Conservation (phyloP, 2,797 vertebrate species). For the Coluber constrictor region DNA sequence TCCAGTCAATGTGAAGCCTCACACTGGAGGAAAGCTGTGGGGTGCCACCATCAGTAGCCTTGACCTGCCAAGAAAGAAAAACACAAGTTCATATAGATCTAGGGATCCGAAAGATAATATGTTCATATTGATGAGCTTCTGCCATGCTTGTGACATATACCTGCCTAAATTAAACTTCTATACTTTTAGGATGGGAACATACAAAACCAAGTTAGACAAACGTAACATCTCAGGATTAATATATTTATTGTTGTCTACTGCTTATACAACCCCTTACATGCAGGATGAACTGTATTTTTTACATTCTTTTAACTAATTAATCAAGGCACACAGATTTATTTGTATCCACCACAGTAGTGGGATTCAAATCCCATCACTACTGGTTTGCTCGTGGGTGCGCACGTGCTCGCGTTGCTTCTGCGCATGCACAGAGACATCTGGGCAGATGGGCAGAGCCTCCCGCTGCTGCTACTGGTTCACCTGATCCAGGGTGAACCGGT, state of each 20-base stretch:
- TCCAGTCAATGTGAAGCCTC: slow-evolving; percentile 89
- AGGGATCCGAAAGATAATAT: not conserved
- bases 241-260: not conserved
- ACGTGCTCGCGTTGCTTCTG: too few species aligned
- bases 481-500: too few species aligned
- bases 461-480: too few species aligned
- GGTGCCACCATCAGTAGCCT: slow-evolving; percentile 84
- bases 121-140: not conserved
- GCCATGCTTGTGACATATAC: slow-evolving; percentile 2
- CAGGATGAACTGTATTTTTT: not conserved
- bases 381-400: too few species aligned
- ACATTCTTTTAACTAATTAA: not conserved
- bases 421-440: too few species aligned
- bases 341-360: not conserved
- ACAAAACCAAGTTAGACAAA: not conserved
- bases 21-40: slow-evolving; percentile 78
- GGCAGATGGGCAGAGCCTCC: too few species aligned
- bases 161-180: not conserved
- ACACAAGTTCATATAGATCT: not conserved
- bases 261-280: not conserved
- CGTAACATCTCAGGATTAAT: not conserved
- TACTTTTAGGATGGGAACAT: not conserved
- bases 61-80: slow-evolving; percentile 73
- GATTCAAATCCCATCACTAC: too few species aligned
- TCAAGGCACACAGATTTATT: not conserved